Percentiles rank a stretch among this genome's conserved stretches.
phyloP scores from a whole-genome alignment of 2,113 vertebrate species.

The Semnornis frantzii region DNA sequence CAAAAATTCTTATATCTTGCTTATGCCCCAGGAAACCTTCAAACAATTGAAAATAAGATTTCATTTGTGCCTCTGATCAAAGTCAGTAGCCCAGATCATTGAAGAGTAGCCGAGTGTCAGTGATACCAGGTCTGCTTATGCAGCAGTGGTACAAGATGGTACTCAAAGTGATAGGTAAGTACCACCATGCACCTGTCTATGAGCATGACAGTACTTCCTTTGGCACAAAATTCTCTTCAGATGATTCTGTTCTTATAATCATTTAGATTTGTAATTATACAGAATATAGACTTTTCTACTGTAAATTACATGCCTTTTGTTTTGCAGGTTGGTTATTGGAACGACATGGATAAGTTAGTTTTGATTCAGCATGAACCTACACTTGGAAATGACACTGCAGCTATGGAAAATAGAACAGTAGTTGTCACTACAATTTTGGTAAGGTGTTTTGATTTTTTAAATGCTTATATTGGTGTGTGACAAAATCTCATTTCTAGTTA shows the following conservation, averaged over 20 bases:
- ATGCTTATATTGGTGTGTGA: not conserved
- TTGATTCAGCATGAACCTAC: slow-evolving; percentile 92
- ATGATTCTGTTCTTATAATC: not conserved
- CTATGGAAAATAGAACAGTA: slow-evolving; percentile 93
- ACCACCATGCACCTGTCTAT: rapidly evolving
- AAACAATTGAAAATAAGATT: not conserved
- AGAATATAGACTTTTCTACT: not conserved
- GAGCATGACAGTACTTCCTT: not conserved
- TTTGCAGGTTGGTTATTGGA: slow-evolving; percentile 97
- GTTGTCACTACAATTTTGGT: slow-evolving; percentile 99
- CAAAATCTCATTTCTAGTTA: slow-evolving; percentile 24
- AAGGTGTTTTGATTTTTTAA: slow-evolving; percentile 76
- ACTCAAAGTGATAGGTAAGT: not conserved
- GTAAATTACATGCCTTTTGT: not conserved
- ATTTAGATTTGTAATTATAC: not conserved
- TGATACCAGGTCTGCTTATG: not conserved
- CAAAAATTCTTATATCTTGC: not conserved
- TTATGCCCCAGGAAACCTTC: not conserved
- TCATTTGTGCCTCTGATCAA: not conserved
- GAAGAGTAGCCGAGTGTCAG: not conserved
- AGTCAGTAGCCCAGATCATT: not conserved
- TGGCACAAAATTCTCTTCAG: not conserved
- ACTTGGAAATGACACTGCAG: slow-evolving; percentile 89
- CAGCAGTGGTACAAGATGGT: not conserved
- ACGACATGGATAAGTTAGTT: slow-evolving; percentile 96